Evolutionary conservation across 2,113 vertebrate species (phyloP), one percentile per base, ranked within the genome.

Genomic region (Lepisosteus osseus): DNA sequence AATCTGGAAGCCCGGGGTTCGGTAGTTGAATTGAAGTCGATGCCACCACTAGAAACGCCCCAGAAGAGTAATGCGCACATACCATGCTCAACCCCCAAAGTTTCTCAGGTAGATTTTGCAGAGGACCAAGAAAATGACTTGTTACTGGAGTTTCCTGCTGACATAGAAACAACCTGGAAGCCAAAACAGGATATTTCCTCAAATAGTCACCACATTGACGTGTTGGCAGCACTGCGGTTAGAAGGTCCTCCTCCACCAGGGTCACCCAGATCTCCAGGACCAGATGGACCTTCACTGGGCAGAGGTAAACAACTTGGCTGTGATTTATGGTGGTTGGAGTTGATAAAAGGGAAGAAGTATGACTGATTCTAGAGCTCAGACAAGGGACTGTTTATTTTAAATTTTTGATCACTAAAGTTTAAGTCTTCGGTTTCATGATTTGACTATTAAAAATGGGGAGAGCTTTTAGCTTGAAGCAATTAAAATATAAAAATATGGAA

Each of bases 41-140:
- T 51, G 5, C 47, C 47, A 51, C 47, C 47, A 6, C 47, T 51
- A 9, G 47, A 51, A 9, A 51, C 47, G 0, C 47, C 47, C 29
- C 29, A 29, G 47, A 51, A 51, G 47, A 51, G 7, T 29, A 6
- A 11, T 7, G 7, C 1, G 9, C 61, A 9, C 17, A n/a, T 9
- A 29, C 29, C 61, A 2, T 44, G 7, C 41, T 65, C 63, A 12
- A 43, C 40, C 5, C 63, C 41, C 13, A 54, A 51, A 68, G 17
- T 45, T 14, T 17, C 15, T 44, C 40, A 8, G 9, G 12, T 15
- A 3, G 45, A 7, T 45, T 11, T 61, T 3, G 41, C 14, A 13
- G 43, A 54, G 43, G 71, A 72, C 40, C 8, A 12, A 40, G 63
- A 72, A 45, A 72, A 72, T 11, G 57, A 57, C 41, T 6, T 66